Conservation (phyloP, 2,888 invertebrate species). For the Lochmaea crataegi region DNA sequence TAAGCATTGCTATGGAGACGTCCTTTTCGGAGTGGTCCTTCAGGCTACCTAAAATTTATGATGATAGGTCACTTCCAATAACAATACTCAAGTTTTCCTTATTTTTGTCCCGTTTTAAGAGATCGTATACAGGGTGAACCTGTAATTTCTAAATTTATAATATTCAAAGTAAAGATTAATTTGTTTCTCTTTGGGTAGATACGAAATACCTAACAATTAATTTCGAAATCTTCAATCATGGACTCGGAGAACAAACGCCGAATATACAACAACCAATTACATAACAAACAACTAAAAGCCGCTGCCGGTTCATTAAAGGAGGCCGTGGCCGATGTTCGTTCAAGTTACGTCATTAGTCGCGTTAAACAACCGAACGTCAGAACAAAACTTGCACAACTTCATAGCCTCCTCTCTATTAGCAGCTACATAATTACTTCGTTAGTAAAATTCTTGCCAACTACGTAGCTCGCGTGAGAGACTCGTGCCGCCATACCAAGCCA, state of each 20-base stretch:
- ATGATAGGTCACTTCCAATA: too few species aligned
- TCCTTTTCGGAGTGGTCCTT: too few species aligned
- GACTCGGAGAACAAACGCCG: constrained; percentile 41
- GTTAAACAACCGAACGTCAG: constrained; percentile 63
- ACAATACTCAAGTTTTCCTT: too few species aligned
- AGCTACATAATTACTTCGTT: constrained; percentile 65
- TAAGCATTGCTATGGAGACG: too few species aligned
- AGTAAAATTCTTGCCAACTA: constrained; percentile 65
- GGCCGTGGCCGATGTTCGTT: constrained; percentile 70
- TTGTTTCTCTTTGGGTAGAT: too few species aligned
- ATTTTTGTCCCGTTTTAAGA: too few species aligned
- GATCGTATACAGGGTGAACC: too few species aligned
- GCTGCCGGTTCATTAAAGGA: constrained; percentile 64
- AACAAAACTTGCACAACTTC: constrained; percentile 62
- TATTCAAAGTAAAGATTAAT: too few species aligned
- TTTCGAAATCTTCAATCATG: neutral
- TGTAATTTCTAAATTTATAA: too few species aligned
- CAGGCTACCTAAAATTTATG: too few species aligned
- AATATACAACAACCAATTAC: constrained; percentile 51
- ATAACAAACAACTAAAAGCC: constrained; percentile 51
- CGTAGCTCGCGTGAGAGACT: constrained; percentile 43
- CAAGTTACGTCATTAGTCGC: constrained; percentile 80
- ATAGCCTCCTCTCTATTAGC: constrained; percentile 58
- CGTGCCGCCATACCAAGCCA: constrained; percentile 45
- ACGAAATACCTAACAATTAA: neutral